Evolutionary conservation across 2,113 vertebrate species (phyloP).

Genomic region (Girardinichthys multiradiatus): DNA sequence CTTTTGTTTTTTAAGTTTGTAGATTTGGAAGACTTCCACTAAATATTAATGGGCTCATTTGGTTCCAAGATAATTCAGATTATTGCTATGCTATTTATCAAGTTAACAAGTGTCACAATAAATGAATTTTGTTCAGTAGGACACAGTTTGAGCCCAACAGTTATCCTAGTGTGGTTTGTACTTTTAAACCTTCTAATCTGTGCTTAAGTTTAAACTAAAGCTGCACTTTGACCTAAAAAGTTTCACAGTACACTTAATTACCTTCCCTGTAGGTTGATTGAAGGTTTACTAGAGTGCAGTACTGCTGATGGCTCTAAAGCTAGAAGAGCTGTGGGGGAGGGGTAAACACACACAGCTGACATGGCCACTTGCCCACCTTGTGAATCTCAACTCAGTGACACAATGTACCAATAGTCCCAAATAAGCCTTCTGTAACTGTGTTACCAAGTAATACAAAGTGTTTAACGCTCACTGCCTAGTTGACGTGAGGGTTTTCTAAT

Average conservation of each 20-base stretch:
- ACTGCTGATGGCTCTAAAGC: constrained; percentile 58
- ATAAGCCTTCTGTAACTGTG: constrained; percentile 40
- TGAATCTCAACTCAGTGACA: constrained; percentile 67
- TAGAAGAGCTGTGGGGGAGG: constrained; percentile 52
- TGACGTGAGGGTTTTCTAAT: background rate
- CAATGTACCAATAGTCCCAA: constrained; percentile 65
- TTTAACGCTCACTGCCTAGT: background rate
- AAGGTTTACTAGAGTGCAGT: constrained; percentile 53
- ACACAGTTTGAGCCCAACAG: background rate
- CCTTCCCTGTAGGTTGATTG: constrained; percentile 31
- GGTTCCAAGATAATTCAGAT: background rate
- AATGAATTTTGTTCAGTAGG: background rate
- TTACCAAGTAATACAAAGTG: background rate
- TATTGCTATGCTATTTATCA: background rate
- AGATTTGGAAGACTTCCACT: background rate
- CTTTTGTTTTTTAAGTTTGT: background rate
- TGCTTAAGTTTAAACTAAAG: background rate
- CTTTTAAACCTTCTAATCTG: background rate
- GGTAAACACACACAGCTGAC: constrained; percentile 25
- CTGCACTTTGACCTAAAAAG: background rate
- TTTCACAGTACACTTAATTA: background rate
- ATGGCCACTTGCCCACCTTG: constrained; percentile 68
- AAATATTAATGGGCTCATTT: background rate
- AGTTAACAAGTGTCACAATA: background rate
- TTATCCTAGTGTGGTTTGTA: too few species aligned